A percentile compares a stretch with the other conserved stretches of the same genome.
Evolutionary conservation across 2,888 invertebrate species (phyloP).

Genomic region (Hyppa rectilinea): DNA sequence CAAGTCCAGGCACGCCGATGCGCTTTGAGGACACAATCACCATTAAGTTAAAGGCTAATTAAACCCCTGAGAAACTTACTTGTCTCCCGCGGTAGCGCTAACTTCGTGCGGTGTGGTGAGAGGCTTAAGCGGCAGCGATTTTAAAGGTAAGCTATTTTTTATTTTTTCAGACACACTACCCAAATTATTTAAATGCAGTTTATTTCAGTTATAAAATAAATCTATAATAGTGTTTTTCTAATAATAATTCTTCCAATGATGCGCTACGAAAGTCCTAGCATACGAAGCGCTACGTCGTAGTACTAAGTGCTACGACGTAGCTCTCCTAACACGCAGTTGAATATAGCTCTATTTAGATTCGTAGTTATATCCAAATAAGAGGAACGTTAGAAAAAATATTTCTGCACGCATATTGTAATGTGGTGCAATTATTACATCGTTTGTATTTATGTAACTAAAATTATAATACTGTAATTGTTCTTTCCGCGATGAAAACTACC

Average conservation of each 20-base stretch:
- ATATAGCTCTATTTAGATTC: neutral
- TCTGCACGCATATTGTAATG: too few species aligned
- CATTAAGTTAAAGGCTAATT: conserved; percentile 87
- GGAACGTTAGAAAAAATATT: neutral
- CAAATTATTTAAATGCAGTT: neutral
- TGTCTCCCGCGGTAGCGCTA: conserved; percentile 77
- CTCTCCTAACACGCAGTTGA: neutral
- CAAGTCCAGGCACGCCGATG: conserved; percentile 67
- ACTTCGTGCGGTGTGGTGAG: conserved; percentile 68
- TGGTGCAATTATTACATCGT: too few species aligned
- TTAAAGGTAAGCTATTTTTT: neutral
- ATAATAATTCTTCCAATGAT: neutral
- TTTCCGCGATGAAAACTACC: neutral
- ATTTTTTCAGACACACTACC: neutral
- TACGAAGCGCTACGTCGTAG: neutral
- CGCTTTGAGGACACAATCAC: conserved; percentile 80
- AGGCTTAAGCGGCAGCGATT: conserved; percentile 59
- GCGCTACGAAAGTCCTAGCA: neutral
- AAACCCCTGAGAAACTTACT: conserved; percentile 84
- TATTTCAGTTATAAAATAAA: neutral
- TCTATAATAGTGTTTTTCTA: neutral
- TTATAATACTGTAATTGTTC: neutral
- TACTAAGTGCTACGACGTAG: conserved; percentile 20
- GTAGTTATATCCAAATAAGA: neutral
- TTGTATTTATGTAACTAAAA: too few species aligned